A percentile compares a stretch with the other conserved stretches of the same genome.
These are phyloP conservation scores for Felis catus DNA, from an alignment of 2,113 vertebrate genomes.

Conservation along the genomic window DNA sequence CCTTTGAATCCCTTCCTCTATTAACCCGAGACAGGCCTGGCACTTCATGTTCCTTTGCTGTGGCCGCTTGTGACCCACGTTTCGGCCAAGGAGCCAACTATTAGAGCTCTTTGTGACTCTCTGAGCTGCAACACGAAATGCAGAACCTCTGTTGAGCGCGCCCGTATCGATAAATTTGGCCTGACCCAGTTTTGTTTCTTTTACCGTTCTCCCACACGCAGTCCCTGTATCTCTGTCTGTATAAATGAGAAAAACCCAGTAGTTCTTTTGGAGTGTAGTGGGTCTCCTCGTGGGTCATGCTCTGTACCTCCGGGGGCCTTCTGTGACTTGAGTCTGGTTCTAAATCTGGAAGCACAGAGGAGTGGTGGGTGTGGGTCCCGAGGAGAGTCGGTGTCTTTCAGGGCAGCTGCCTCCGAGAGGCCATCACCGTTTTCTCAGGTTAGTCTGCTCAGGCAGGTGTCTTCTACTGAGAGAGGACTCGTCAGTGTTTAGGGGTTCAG, in stretches of 20 bases:
- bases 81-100: background rate
- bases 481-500: background rate
- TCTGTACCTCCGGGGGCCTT: background rate
- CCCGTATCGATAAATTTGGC: background rate
- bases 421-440: background rate
- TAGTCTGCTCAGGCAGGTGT: background rate
- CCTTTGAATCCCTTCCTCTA: background rate
- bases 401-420: background rate
- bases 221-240: background rate
- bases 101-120: background rate
- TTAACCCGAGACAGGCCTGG: background rate
- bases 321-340: background rate
- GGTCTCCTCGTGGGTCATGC: background rate
- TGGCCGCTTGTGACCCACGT: background rate
- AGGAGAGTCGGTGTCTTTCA: background rate
- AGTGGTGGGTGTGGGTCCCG: background rate
- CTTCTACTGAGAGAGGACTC: background rate
- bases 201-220: no score
- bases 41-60: background rate
- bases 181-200: background rate
- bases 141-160: background rate
- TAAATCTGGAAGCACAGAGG: background rate
- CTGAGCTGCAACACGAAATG: background rate
- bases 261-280: background rate
- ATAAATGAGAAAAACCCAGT: background rate